Base-by-base conservation (phyloP, 2,113 vertebrate species). In the Syrmaticus mikado region DNA sequence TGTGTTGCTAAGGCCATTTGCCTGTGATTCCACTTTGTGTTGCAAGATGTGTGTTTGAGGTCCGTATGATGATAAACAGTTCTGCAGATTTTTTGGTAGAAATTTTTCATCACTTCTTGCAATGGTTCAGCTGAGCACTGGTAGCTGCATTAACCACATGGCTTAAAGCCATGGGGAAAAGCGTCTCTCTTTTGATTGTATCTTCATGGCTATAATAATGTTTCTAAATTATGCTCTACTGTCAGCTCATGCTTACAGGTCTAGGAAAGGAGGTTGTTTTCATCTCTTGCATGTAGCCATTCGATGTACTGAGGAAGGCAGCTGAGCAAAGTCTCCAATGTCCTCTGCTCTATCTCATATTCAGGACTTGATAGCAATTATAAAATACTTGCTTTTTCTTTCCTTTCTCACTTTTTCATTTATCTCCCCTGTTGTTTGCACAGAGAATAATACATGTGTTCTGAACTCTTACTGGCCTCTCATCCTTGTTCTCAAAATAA, bases 341-440 rank as follows among this genome's bases (percentile, higher is more conserved):
- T 62, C 43, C 57, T 70, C 71, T 80, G 57, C 36, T 83, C 27
- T n/a, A 4, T 11, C 60, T 86, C 66, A 12, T 21, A 78, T 8
- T 27, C 72, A 87, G 52, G 52, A 62, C 27, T 90, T 13, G 30
- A 43, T 60, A 55, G 24, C 70, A 82, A 88, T 95, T 94, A 96
- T 6, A 30, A 61, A 71, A 78, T 17, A 18, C 25, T n/a, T 25
- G 27, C 68, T 50, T 6, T 30, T 92, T 27, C 52, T 67, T 41
- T 80, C 20, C 12, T 40, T 8, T 38, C 40, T 57, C 24, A 17
- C 50, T 53, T 57, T 88, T 71, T 45, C 30, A 70, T 95, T 90
- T 87, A 10, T 41, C 34, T 85, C 72, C 57, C 50, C 60, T 72
- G 38, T 38, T 66, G 53, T 78, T 85, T 67, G 24, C 52, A 67